Evolutionary conservation across 2,888 invertebrate genomes (phyloP).

Genomic region (Alloplasta piceator): DNA sequence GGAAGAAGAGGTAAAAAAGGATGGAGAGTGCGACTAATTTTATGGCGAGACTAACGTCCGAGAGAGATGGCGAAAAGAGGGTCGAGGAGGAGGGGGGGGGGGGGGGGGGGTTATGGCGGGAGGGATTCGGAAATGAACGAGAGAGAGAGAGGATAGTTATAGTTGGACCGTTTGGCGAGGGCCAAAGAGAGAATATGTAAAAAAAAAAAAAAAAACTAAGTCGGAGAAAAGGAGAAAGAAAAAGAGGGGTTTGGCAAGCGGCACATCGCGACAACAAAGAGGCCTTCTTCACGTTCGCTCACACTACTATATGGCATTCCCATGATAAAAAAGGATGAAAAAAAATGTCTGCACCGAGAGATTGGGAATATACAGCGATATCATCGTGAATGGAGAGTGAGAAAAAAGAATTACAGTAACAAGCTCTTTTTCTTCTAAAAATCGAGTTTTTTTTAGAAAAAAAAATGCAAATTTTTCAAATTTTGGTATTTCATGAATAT

Average conservation of each 20-base stretch:
- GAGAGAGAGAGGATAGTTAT: conserved; percentile 46
- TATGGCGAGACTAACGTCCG: conserved; percentile 53
- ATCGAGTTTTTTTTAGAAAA: background rate
- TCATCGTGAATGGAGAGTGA: background rate
- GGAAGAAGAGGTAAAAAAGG: conserved; percentile 40
- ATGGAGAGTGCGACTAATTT: conserved; percentile 49
- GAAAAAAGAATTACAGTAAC: background rate
- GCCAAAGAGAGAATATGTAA: conserved; percentile 51
- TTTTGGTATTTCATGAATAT: background rate
- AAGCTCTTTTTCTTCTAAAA: background rate
- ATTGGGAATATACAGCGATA: background rate
- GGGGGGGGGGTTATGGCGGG: conserved; percentile 38
- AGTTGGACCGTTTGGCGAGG: conserved; percentile 30
- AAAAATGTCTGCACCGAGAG: conserved; percentile 52
- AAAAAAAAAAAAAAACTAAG: conserved; percentile 28
- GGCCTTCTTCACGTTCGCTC: conserved; percentile 59
- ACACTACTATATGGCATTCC: conserved; percentile 38
- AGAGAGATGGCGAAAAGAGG: conserved; percentile 45
- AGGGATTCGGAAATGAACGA: conserved; percentile 59
- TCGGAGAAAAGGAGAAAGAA: conserved; percentile 37
- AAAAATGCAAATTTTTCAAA: background rate
- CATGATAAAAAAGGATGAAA: conserved; percentile 16
- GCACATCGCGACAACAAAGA: conserved; percentile 68
- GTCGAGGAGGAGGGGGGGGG: conserved; percentile 49
- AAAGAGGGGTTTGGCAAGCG: conserved; percentile 73